A percentile compares a stretch with the other conserved stretches of the same genome.
phyloP scores from a whole-genome alignment of 2,888 invertebrate species.

The Lochmaea crataegi region DNA sequence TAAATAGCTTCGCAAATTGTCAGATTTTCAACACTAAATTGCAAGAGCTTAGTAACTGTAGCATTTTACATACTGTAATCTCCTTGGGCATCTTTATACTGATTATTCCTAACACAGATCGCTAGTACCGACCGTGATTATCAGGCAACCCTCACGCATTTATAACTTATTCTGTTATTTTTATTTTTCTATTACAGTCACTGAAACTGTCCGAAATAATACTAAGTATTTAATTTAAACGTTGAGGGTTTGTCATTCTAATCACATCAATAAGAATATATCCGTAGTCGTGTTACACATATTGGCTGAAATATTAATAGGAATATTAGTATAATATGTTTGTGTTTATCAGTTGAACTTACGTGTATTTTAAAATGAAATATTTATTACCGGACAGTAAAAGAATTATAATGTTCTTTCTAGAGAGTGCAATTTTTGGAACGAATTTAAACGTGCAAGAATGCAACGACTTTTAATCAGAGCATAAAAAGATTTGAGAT shows the following conservation, averaged over 20 bases:
- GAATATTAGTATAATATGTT: not conserved
- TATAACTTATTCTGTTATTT: no score
- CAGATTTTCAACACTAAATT: no score
- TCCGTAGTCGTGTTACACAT: not conserved
- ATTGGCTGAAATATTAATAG: not conserved
- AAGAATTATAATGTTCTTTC: slow-evolving; percentile 4
- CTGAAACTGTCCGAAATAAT: no score
- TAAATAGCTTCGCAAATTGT: no score
- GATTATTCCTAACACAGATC: no score
- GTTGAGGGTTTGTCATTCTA: not conserved
- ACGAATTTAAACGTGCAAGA: not conserved
- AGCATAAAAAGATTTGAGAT: slow-evolving; percentile 1
- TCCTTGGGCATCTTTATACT: no score
- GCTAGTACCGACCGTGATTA: no score
- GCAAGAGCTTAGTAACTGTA: no score
- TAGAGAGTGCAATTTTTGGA: slow-evolving; percentile 12
- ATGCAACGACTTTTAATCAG: slow-evolving; percentile 3
- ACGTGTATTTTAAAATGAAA: not conserved
- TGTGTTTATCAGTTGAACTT: not conserved
- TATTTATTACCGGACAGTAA: not conserved
- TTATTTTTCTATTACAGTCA: no score
- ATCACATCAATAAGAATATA: not conserved
- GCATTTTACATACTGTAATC: no score
- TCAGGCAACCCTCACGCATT: no score
- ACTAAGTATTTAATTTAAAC: no score